Conservation (phyloP, 2,888 invertebrate species). For the Cordilura impudica region DNA sequence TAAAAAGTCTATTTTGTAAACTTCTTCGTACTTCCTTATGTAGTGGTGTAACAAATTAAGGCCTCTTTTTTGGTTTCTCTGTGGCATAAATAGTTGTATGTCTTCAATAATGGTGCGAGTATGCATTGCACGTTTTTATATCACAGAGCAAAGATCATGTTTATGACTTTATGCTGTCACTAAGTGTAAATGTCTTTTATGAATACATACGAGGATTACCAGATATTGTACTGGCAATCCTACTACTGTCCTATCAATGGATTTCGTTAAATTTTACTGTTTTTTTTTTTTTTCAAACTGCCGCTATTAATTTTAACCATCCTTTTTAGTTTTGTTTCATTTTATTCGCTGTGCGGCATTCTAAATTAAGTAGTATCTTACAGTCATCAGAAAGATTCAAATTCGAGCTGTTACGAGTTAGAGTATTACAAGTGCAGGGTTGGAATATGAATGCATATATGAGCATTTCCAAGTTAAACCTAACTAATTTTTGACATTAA, state of each 20-base stretch:
- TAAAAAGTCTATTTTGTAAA: too few species aligned
- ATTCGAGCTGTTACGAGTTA: too few species aligned
- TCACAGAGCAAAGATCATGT: slow-evolving; percentile 42
- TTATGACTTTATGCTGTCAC: slow-evolving; percentile 50
- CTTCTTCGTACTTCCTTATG: not conserved
- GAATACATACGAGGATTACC: not conserved
- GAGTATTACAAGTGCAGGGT: slow-evolving; percentile 12
- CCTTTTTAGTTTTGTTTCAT: slow-evolving; percentile 6
- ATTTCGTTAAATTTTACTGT: not conserved
- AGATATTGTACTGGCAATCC: not conserved
- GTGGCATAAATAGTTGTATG: not conserved
- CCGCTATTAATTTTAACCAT: slow-evolving; percentile 14
- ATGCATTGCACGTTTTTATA: slow-evolving; percentile 34
- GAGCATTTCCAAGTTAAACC: too few species aligned
- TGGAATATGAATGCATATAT: too few species aligned
- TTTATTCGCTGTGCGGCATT: slow-evolving; percentile 5
- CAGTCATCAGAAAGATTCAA: too few species aligned
- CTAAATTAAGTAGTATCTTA: slow-evolving; percentile 26
- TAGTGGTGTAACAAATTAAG: slow-evolving; percentile 49
- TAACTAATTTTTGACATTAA: too few species aligned
- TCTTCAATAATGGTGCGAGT: slow-evolving; percentile 16
- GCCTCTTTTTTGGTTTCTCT: not conserved
- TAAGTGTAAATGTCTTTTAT: slow-evolving; percentile 29
- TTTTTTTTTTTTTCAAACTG: slow-evolving; percentile 3
- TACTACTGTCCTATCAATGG: slow-evolving; percentile 1